phyloP scores from a whole-genome alignment of 2,797 vertebrate species.

The Kryptopterus vitreolus region DNA sequence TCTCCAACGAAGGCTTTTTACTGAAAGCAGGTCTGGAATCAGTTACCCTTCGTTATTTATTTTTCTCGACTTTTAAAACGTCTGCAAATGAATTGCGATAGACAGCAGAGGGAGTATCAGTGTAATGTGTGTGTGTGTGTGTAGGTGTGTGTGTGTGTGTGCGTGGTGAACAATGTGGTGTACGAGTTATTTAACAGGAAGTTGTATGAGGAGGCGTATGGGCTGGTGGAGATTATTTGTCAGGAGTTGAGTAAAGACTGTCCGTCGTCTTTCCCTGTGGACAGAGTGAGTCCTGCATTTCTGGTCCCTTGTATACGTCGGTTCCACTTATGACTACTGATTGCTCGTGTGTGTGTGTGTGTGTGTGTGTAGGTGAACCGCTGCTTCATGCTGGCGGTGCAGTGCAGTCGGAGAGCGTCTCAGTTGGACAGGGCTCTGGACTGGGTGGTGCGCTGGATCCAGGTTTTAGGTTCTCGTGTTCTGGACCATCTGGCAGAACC shows the following conservation, averaged over 20 bases:
- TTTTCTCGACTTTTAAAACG: background rate
- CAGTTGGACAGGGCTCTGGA: slow-evolving; percentile 72
- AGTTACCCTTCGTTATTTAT: too few species aligned
- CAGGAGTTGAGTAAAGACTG: slow-evolving; percentile 67
- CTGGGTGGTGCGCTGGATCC: slow-evolving; percentile 81
- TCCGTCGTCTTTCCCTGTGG: slow-evolving; percentile 68
- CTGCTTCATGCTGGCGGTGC: slow-evolving; percentile 84
- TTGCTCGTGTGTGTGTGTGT: background rate
- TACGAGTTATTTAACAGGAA: slow-evolving; percentile 82
- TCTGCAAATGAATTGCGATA: background rate
- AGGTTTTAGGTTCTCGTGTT: slow-evolving; percentile 65
- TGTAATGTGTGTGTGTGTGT: background rate
- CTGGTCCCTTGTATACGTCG: background rate
- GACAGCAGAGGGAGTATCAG: background rate
- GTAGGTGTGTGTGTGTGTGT: slow-evolving; percentile 56
- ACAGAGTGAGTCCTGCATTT: slow-evolving; percentile 72
- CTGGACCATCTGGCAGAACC: slow-evolving; percentile 77
- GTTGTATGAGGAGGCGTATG: slow-evolving; percentile 77
- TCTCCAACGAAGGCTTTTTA: slow-evolving; percentile 70
- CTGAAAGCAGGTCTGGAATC: slow-evolving; percentile 76
- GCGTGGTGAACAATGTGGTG: slow-evolving; percentile 78
- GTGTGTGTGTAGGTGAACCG: slow-evolving; percentile 74
- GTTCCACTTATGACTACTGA: background rate
- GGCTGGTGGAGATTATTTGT: slow-evolving; percentile 77
- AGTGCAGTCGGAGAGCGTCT: slow-evolving; percentile 78